Evolutionary conservation across 2,797 vertebrate species (phyloP), one percentile per base, ranked within the genome.

Genomic region (Pteropus rufus): DNA sequence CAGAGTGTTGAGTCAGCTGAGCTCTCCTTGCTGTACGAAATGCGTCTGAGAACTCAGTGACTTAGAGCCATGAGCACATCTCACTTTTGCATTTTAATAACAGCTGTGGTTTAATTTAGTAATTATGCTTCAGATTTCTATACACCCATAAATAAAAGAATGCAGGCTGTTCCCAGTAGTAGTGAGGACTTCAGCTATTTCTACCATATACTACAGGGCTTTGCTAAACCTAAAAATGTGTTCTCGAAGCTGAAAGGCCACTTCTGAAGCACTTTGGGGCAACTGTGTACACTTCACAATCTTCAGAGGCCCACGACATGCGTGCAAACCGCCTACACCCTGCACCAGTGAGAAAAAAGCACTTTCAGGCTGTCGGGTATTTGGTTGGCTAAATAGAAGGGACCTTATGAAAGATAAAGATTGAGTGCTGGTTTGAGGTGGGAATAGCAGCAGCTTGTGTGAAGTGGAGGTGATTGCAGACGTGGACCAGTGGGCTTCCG

Each of bases 101-200:
- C 58, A 80, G 62, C 60, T 19, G 2, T 54, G 87, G 58, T 58
- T 94, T 93, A 14, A 58, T 93, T 90, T 62, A 92, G 26, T 56
- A 26, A 60, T 75, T 60, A 70, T 46, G n/a, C 64, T 72, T 34
- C 39, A 69, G 44, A 54, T 79, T 96, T 89, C 89, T 93, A 0
- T 81, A 41, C 3, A 14, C 52, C 24, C 18, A 7, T 52, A 26
- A 67, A 18, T 29, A 46, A 85, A 73, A 76, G 81, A 31, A 34
- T 31, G 15, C 15, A 14, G 65, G 56, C 56, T 4, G 0, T 58
- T 82, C 39, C 26, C 19, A 24, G 79, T 19, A 29, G 79, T 19
- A 19, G 31, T 65, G 7, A 75, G 52, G 89, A 41, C 69, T 49
- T 60, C 23, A 39, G 34, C 58, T 65, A 0, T 80, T 73, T 52